phyloP scores from a whole-genome alignment of 2,113 vertebrate species.

The Plecturocebus donacophilus region DNA sequence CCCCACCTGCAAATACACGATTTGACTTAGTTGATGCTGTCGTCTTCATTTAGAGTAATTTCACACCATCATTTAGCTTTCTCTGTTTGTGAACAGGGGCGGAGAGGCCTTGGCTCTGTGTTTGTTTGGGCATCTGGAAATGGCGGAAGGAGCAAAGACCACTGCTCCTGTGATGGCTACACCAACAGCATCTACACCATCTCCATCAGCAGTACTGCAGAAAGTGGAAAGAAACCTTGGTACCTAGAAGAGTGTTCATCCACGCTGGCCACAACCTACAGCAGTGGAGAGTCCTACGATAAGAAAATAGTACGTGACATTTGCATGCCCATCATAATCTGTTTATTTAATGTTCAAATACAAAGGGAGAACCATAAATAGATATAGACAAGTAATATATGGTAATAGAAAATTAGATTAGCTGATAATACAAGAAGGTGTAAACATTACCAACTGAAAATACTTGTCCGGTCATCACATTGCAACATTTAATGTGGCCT shows the following conservation, averaged over 20 bases:
- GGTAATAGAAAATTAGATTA: not conserved
- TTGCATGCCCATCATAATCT: not conserved
- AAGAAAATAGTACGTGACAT: conserved; percentile 94
- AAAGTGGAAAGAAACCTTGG: conserved; percentile 98
- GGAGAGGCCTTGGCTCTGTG: conserved; percentile 95
- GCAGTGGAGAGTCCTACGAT: conserved; percentile 98
- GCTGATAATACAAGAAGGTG: not conserved
- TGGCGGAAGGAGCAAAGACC: conserved; percentile 96
- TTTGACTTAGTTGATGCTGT: not conserved
- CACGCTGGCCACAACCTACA: conserved; percentile 98
- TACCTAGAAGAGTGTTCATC: conserved; percentile 98
- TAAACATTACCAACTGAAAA: not conserved
- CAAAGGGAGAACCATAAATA: not conserved
- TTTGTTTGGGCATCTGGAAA: conserved; percentile 99
- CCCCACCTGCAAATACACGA: not conserved
- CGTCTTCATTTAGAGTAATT: not conserved
- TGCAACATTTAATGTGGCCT: not conserved
- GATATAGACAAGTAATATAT: not conserved
- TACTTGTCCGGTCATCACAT: not conserved
- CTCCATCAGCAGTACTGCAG: conserved; percentile 98
- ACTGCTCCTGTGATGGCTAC: conserved; percentile 98
- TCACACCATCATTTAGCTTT: conserved; percentile 34
- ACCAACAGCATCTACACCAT: conserved; percentile 99
- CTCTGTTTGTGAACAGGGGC: conserved; percentile 88
- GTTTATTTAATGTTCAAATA: not conserved